phyloP scores from a whole-genome alignment of 2,113 vertebrate genomes.

The Periophthalmus modestus region DNA sequence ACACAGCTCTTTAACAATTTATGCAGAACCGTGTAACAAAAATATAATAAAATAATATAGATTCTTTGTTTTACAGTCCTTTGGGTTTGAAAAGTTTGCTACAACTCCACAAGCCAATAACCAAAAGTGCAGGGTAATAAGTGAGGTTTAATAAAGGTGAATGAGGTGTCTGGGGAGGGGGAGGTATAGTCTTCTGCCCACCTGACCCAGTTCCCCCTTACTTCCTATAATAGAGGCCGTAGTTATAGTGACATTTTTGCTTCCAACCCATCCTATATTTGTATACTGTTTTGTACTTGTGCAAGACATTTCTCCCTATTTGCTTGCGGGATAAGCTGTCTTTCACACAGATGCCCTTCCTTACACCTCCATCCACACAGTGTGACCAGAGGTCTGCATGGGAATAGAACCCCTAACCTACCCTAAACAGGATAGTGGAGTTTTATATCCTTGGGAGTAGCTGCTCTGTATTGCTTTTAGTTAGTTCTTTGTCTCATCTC shows the following conservation, averaged over 20 bases:
- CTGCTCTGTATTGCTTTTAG: not conserved
- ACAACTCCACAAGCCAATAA: not conserved
- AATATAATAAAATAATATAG: not conserved
- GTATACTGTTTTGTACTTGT: too few relatives aligned
- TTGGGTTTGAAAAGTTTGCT: not conserved
- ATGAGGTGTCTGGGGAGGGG: not conserved
- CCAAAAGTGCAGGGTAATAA: not conserved
- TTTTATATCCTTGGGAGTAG: not conserved
- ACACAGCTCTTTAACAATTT: not conserved
- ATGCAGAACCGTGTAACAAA: not conserved
- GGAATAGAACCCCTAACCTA: not conserved
- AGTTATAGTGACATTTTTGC: too few relatives aligned
- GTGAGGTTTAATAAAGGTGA: conserved; percentile 1
- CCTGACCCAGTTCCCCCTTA: too few relatives aligned
- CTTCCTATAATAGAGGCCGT: too few relatives aligned
- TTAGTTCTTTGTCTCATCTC: not conserved
- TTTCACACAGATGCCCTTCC: not conserved
- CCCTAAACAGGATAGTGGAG: not conserved
- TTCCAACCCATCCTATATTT: too few relatives aligned
- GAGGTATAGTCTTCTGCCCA: too few relatives aligned
- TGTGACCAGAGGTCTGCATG: not conserved
- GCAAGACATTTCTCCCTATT: not conserved
- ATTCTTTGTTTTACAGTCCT: not conserved
- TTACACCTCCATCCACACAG: not conserved
- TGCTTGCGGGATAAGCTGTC: not conserved